Evolutionary conservation across 1,140 invertebrate species (phyloP), one percentile per base, ranked within the genome.

Genomic region (Caenorhabditis briggsae): DNA sequence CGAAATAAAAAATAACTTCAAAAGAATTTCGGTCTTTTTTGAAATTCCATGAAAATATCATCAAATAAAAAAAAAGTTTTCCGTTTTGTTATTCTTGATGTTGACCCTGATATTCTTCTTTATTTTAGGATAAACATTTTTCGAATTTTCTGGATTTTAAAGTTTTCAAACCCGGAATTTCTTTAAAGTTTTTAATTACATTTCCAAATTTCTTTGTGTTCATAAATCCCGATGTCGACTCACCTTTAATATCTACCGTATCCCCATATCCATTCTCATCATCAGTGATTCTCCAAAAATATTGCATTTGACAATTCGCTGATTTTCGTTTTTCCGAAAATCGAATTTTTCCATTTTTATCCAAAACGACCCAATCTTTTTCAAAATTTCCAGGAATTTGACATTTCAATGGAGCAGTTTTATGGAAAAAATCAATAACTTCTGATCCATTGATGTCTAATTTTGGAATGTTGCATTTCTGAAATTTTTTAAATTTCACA

Each of bases 401-500:
- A 64, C 88, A 89, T 46, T 64, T 41, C n/a, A 89, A 48, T 46
- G 88, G 88, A 12, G 16, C 65, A 0, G 58, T n/a, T 6, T 46
- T 83, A 5, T 78, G 14, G 53, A 87, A 89, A 65, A 89, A 89
- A 43, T 74, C 8, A 23, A 87, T 86, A 9, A 89, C 88, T 64
- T 88, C 88, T 5, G 59, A 55, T 43, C 84, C 82, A 55, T 89
- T 83, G 11, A 87, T 87, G 7, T 89, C 88, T 58, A 89, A 65
- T 53, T 83, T 86, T 7, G 88, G 88, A 46, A 89, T 89, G 12
- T 74, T 86, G 58, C 88, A 89, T 23, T 78, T 78, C 33, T 48
- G 46, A 20, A 20, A n/a, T n/a, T n/a, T n/a, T n/a, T n/a, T n/a
- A n/a, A n/a, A n/a, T n/a, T n/a, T n/a, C n/a, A n/a, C n/a, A n/a